Percentiles rank a stretch among this genome's conserved stretches.
phyloP scores from a whole-genome alignment of 2,113 vertebrate species.

The Haemorhous mexicanus region DNA sequence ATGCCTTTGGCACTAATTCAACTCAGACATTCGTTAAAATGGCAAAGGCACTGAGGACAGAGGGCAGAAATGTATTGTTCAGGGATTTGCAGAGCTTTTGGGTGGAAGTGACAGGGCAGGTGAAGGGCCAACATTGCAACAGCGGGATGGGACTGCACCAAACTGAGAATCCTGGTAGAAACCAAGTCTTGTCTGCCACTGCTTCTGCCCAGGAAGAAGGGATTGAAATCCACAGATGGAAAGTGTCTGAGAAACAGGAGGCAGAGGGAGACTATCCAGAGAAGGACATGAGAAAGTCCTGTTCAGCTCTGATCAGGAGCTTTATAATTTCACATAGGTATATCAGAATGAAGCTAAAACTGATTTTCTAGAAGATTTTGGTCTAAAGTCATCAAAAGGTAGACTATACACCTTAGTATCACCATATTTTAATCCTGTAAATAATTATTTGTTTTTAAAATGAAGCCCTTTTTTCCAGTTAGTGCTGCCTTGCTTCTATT shows the following conservation, averaged over 20 bases:
- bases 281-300: neutral
- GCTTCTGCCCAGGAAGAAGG: neutral
- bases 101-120: neutral
- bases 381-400: neutral
- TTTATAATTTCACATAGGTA: neutral
- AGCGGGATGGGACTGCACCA: neutral
- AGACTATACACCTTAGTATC: neutral
- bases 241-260: neutral
- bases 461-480: neutral
- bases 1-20: neutral
- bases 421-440: neutral
- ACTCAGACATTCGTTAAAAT: neutral
- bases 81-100: neutral
- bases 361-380: neutral
- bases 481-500: neutral
- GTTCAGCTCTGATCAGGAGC: neutral
- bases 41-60: neutral
- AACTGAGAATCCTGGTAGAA: neutral
- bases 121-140: neutral
- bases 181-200: neutral
- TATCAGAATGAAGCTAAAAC: neutral
- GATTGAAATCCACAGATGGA: neutral
- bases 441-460: neutral
- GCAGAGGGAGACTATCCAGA: neutral
- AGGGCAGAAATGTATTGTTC: neutral